These are phyloP conservation scores for Drosophila nigromelanica DNA, from an alignment of 1,140 invertebrate genomes.

Conservation along the genomic window DNA sequence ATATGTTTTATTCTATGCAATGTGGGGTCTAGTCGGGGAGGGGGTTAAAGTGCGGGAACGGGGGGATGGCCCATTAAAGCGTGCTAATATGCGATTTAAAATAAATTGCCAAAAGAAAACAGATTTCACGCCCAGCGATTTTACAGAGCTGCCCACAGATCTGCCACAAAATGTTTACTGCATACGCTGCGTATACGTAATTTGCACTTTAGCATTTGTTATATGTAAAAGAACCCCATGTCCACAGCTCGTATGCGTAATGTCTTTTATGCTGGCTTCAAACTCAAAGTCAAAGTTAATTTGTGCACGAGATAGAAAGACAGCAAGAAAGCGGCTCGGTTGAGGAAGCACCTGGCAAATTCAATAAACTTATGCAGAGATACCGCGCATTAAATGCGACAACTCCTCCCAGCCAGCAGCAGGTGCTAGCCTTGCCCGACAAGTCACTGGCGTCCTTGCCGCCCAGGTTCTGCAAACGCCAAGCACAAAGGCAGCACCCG, in stretches of 20 bases:
- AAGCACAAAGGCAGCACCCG: not conserved
- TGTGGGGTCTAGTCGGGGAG: constrained; percentile 3
- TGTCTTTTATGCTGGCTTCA: constrained; percentile 65
- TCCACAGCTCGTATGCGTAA: constrained; percentile 64
- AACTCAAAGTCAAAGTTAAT: constrained; percentile 72
- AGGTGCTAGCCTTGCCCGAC: not conserved
- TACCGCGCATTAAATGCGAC: constrained; percentile 65
- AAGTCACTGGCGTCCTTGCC: constrained; percentile 10
- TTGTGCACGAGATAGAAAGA: constrained; percentile 23
- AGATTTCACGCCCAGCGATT: constrained; percentile 46
- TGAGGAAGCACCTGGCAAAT: constrained; percentile 43
- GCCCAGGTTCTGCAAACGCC: constrained; percentile 5
- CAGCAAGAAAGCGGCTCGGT: not conserved
- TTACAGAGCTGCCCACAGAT: not conserved
- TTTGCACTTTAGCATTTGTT: constrained; percentile 27
- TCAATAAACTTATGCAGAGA: constrained; percentile 76
- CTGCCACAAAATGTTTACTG: constrained; percentile 3
- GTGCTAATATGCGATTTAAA: constrained; percentile 55
- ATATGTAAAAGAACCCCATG: not conserved
- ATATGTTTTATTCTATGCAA: constrained; percentile 67
- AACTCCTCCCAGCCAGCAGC: not conserved
- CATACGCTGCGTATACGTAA: constrained; percentile 37
- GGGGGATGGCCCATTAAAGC: constrained; percentile 36
- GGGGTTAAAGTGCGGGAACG: not conserved
- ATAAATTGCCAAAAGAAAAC: constrained; percentile 52